Conservation (phyloP, 2,888 invertebrate genomes). For the Poecilus cupreus region DNA sequence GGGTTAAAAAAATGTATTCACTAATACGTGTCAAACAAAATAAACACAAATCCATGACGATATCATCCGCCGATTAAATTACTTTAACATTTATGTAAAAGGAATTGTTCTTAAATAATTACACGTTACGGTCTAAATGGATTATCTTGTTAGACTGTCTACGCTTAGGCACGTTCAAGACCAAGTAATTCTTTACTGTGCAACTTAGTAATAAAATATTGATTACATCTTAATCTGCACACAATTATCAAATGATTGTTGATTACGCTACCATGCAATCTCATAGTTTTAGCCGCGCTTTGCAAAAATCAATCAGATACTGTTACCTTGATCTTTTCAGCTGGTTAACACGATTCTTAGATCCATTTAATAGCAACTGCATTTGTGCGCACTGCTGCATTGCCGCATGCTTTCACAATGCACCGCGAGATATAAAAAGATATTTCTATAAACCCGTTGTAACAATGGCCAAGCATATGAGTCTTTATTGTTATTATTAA, state of each 20-base stretch:
- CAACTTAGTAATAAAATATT: not conserved
- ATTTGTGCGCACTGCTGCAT: not conserved
- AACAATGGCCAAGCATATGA: constrained; percentile 29
- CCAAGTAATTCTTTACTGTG: constrained; percentile 2
- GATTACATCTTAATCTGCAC: constrained; percentile 24
- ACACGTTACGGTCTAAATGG: constrained; percentile 12
- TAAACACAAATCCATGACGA: constrained; percentile 2
- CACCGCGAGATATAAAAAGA: constrained; percentile 16
- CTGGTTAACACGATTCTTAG: constrained; percentile 2
- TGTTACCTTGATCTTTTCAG: constrained; percentile 26
- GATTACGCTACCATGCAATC: constrained; percentile 21
- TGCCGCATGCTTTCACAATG: constrained; percentile 16
- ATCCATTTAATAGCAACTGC: constrained; percentile 3
- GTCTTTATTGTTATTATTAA: constrained; percentile 40
- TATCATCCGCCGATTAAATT: not conserved
- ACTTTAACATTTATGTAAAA: constrained; percentile 28
- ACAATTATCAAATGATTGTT: constrained; percentile 26
- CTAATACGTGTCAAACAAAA: not conserved
- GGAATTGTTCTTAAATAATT: constrained; percentile 21
- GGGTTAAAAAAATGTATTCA: not conserved
- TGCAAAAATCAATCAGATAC: constrained; percentile 26
- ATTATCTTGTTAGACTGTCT: constrained; percentile 11
- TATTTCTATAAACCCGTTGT: constrained; percentile 9
- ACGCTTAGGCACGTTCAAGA: constrained; percentile 10
- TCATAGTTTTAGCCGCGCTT: not conserved